Conservation (phyloP, 2,113 vertebrate genomes). For the Cyphomyrus discorhynchus region DNA sequence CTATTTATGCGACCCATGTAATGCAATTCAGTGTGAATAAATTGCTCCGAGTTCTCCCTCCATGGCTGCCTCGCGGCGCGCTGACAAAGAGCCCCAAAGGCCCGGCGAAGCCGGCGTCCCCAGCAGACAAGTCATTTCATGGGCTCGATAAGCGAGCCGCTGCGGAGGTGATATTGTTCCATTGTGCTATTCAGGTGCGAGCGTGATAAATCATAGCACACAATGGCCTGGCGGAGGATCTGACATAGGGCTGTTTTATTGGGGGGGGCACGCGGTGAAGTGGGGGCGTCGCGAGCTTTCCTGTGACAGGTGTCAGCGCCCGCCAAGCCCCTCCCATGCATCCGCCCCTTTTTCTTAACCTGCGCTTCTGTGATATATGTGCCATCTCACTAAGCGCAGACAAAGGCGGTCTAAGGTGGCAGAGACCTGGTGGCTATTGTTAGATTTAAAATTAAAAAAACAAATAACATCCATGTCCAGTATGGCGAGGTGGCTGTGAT, state of each 20-base stretch:
- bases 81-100: constrained; percentile 41
- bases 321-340: neutral
- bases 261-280: neutral
- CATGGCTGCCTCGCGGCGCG: constrained; percentile 38
- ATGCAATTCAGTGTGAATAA: constrained; percentile 50
- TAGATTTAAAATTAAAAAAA: neutral
- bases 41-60: constrained; percentile 48
- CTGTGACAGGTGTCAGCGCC: constrained; percentile 8
- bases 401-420: neutral
- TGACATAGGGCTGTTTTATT: constrained; percentile 35
- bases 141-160: constrained; percentile 54
- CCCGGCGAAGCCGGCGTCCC: constrained; percentile 49
- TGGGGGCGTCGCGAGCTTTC: neutral
- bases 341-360: neutral
- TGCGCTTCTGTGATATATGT: neutral
- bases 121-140: constrained; percentile 58
- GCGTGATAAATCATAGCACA: constrained; percentile 43
- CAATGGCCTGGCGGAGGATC: constrained; percentile 47
- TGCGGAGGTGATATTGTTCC: constrained; percentile 45
- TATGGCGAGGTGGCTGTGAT: constrained; percentile 27
- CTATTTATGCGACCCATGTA: constrained; percentile 28
- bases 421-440: neutral
- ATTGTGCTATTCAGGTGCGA: constrained; percentile 40
- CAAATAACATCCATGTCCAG: neutral
- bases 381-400: neutral